A percentile compares a stretch with the other conserved stretches of the same genome.
Conservation (phyloP, 2,797 vertebrate species). For the Emys orbicularis region DNA sequence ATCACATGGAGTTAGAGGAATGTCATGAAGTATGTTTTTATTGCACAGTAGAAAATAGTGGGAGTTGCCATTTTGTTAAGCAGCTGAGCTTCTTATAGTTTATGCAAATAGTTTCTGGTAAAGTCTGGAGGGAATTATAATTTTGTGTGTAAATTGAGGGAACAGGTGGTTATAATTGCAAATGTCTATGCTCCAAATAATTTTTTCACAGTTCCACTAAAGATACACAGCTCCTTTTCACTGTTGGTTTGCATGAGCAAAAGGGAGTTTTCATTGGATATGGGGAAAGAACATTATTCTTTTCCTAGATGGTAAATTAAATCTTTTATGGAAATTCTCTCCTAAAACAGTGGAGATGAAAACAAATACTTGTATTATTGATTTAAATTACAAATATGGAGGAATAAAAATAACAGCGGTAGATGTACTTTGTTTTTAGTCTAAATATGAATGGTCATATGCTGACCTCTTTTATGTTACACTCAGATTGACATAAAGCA, state of each 20-base stretch:
- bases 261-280: neutral
- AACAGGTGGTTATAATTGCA: conserved; percentile 12
- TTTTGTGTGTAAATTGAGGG: conserved; percentile 6
- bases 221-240: neutral
- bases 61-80: neutral
- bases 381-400: neutral
- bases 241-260: neutral
- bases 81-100: neutral
- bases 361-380: neutral
- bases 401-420: neutral
- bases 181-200: neutral
- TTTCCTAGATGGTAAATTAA: neutral
- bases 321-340: neutral
- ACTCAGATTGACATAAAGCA: neutral
- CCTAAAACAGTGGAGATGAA: neutral
- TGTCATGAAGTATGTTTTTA: neutral
- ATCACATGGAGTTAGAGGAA: neutral
- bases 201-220: neutral
- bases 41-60: neutral
- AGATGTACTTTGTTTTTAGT: neutral
- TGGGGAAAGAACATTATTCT: neutral
- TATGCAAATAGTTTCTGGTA: neutral
- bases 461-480: neutral
- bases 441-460: neutral
- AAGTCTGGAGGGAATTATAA: conserved; percentile 3